Conservation (phyloP, 2,797 vertebrate species). For the Picus viridis region DNA sequence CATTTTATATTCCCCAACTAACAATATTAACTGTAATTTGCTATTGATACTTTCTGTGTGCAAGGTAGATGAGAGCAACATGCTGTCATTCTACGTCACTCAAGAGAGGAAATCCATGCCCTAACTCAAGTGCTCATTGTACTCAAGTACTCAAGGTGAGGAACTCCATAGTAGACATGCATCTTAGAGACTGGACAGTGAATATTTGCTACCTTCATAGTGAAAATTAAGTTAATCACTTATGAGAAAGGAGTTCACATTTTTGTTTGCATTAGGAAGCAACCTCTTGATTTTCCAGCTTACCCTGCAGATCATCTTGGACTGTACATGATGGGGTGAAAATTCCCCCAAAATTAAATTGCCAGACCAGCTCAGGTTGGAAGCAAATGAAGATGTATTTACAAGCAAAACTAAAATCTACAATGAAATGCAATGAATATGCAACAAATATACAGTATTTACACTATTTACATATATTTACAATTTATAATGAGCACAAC, state of each 20-base stretch:
- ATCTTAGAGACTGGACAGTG: not conserved
- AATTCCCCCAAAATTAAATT: too few species aligned
- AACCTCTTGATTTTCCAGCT: not conserved
- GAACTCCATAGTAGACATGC: not conserved
- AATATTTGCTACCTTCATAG: not conserved
- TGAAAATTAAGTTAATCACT: not conserved
- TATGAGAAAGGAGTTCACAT: not conserved
- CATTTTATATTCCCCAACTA: not conserved
- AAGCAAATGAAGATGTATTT: too few species aligned
- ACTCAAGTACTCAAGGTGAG: not conserved
- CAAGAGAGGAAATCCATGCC: not conserved
- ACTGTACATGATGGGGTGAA: too few species aligned
- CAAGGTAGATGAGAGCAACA: not conserved
- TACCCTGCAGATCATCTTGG: not conserved
- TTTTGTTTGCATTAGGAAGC: not conserved
- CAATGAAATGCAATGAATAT: too few species aligned
- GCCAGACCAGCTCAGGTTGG: too few species aligned
- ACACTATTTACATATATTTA: too few species aligned
- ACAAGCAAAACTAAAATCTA: too few species aligned
- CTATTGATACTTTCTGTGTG: not conserved
- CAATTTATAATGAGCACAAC: too few species aligned
- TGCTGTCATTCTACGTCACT: not conserved
- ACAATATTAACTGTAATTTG: not conserved
- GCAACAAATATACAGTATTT: too few species aligned
- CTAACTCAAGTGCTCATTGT: not conserved